Evolutionary conservation across 2,113 vertebrate species (phyloP).

Genomic region (Mystacornis crossleyi): DNA sequence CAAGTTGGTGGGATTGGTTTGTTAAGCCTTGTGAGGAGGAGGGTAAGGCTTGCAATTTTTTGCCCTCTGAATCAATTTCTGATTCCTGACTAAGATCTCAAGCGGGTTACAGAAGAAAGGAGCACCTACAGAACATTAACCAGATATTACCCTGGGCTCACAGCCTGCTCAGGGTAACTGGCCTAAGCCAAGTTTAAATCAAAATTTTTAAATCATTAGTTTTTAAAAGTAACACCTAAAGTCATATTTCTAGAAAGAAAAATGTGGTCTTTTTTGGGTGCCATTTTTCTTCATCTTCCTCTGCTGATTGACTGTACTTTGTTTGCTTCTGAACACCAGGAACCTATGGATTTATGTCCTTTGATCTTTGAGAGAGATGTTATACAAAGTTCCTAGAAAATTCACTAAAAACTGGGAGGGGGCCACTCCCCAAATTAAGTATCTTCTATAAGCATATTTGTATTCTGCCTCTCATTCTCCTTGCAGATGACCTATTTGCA

Average conservation of each 20-base stretch:
- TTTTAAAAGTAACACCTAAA: background rate
- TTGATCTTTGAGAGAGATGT: background rate
- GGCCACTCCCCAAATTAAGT: background rate
- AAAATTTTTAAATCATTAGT: background rate
- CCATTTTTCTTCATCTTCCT: background rate
- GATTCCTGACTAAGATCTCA: background rate
- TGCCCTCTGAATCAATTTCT: background rate
- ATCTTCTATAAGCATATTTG: background rate
- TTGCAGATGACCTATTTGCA: background rate
- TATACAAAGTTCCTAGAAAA: background rate
- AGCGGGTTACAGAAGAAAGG: background rate
- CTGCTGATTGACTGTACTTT: background rate
- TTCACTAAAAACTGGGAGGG: background rate
- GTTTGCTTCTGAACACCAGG: background rate
- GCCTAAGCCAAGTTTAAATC: background rate
- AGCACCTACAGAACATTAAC: background rate
- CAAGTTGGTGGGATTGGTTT: background rate
- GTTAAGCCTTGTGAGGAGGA: background rate
- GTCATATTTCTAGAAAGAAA: background rate
- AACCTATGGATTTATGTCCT: background rate
- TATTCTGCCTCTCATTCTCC: background rate
- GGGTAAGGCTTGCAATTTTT: background rate
- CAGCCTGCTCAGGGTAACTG: background rate
- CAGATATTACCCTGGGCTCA: background rate
- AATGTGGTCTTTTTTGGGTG: background rate